Evolutionary conservation across 2,888 invertebrate genomes (phyloP).

Genomic region (Andricus curvator): DNA sequence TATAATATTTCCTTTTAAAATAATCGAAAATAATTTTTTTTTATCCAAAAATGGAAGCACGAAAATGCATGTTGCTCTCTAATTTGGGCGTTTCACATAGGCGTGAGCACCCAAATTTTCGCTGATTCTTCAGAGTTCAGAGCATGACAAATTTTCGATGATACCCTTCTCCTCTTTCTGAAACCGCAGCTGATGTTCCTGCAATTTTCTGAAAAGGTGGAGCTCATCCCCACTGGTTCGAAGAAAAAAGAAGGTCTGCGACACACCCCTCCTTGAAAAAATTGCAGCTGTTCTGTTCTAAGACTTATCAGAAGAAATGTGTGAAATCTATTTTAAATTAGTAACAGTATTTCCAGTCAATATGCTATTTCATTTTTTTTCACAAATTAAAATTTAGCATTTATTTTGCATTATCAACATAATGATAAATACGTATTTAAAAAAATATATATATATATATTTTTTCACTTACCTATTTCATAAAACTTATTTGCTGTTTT

Average conservation of each 20-base stretch:
- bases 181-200: constrained; percentile 2
- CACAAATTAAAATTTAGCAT: background rate
- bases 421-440: no score
- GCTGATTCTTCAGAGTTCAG: background rate
- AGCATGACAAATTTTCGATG: background rate
- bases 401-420: background rate
- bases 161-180: background rate
- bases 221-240: constrained; percentile 6
- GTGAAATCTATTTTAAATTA: background rate
- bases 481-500: background rate
- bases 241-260: constrained; percentile 20
- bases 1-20: background rate
- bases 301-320: background rate
- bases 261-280: constrained; percentile 7
- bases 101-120: background rate
- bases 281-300: constrained; percentile 10
- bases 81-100: constrained; percentile 9
- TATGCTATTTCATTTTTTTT: background rate
- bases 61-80: background rate
- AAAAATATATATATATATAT: no score
- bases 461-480: background rate
- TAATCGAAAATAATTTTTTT: background rate
- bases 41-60: background rate
- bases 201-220: constrained; percentile 21
- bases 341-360: background rate